Evolutionary conservation across 2,113 vertebrate species (phyloP).

Genomic region (Otolemur garnettii): DNA sequence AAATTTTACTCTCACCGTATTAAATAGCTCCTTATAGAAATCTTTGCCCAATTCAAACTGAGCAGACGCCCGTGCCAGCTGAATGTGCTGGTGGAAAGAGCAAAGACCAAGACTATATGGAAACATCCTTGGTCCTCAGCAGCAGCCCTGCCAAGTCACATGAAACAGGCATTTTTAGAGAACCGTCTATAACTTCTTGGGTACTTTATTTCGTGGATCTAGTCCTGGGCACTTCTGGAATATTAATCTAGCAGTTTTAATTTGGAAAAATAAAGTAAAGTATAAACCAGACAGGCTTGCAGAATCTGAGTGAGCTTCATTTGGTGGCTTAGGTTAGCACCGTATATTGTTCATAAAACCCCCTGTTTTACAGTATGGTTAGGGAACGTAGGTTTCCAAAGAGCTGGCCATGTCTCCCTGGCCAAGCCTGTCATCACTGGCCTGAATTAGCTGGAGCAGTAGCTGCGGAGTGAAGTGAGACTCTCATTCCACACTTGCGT

Average conservation of each 20-base stretch:
- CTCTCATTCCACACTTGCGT: background rate
- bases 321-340: slow-evolving; percentile 62
- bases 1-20: slow-evolving; percentile 59
- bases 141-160: slow-evolving; percentile 63
- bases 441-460: slow-evolving; percentile 38
- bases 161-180: slow-evolving; percentile 57
- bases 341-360: slow-evolving; percentile 60
- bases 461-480: slow-evolving; percentile 45
- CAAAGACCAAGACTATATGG: slow-evolving; percentile 66
- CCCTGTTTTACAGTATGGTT: slow-evolving; percentile 25
- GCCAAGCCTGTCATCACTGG: background rate
- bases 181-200: background rate
- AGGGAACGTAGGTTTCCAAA: slow-evolving; percentile 53
- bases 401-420: background rate
- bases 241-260: slow-evolving; percentile 71
- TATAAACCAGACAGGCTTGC: slow-evolving; percentile 51
- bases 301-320: slow-evolving; percentile 51
- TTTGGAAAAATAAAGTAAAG: slow-evolving; percentile 69
- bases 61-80: background rate
- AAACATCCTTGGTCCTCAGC: slow-evolving; percentile 67
- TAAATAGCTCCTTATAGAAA: slow-evolving; percentile 48
- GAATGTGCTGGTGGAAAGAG: slow-evolving; percentile 61
- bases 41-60: background rate
- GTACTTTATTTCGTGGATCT: slow-evolving; percentile 72
- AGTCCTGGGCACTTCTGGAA: slow-evolving; percentile 72